Base-by-base conservation (phyloP, 2,113 vertebrate genomes). In the chimpanzee (Pan troglodytes) region DNA sequence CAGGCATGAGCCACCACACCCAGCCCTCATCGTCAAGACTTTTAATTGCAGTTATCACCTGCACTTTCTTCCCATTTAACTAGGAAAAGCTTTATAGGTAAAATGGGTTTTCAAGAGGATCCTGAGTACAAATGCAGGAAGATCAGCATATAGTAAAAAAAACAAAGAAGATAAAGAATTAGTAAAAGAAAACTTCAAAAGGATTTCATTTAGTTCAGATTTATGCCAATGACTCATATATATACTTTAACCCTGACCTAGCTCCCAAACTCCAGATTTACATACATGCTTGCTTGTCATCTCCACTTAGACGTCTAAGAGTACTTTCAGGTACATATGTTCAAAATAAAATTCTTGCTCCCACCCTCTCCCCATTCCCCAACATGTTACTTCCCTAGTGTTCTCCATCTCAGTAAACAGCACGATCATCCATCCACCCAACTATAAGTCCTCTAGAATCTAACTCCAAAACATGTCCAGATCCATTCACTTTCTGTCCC, bases 291-390 rank as follows among this genome's bases (percentile, higher is more conserved):
- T 30, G n/a, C 23, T 64, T 84, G 55, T 27, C n/a, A 55, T 78
- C 52, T 94, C 61, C 75, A 80, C 27, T 50, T 67, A n/a, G n/a
- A 32, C 2, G 5, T 67, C 12, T 57, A 50, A 67, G 20, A 79
- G 25, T 20, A 13, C 43, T 88, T 43, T 91, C 43, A 75, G 64
- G n/a, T 6, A 8, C 17, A 5, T 38, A 20, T 10, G 10, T 10
- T 86, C 30, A 61, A 52, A 76, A n/a, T 45, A 92, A n/a, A 48
- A 79, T 14, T 55, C 43, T 57, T 45, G 5, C 35, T n/a, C 6
- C 27, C 0, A 6, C 18, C 13, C 1, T 38, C 3, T 90, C 22
- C 18, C 13, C 1, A 12, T 1, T 17, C n/a, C 5, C 23, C 7
- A 55, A 25, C 2, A 72, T 72, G 8, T 25, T 43, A 23, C 40